Base-by-base conservation (phyloP, 1,140 invertebrate genomes). In the Plutomurus gul region DNA sequence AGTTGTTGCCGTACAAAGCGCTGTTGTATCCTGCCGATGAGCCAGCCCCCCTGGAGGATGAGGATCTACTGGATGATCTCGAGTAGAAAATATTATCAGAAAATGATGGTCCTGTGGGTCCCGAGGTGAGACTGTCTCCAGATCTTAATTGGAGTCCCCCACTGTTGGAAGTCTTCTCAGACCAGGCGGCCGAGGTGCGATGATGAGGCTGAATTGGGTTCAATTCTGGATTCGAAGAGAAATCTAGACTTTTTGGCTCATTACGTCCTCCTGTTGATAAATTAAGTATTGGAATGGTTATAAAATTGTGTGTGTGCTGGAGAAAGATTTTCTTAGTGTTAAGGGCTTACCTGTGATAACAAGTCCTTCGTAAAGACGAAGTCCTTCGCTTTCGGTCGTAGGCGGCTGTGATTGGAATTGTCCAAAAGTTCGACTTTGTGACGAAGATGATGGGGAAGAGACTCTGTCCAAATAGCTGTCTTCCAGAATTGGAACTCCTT, bases 171-270 rank as follows among this genome's bases (percentile, higher is more conserved):
- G 40, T 39, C 65, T 39, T 75, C 18, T 82, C 80, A 18, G 76
- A 49, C 83, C 83, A 84, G 27, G 83, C 83, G n/a, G 83, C 83
- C 20, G 83, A 84, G 5, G 30, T 36, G 8, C 81, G 43, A 30
- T 84, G 83, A 47, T 84, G 73, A 3, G 81, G 78, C 16, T 60
- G 30, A 49, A 82, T 78, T 10, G 43, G 36, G 43, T 81, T 51
- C 25, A 27, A 13, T 56, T 22, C 25, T n/a, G 78, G 37, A 18
- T 72, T 30, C 4, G 72, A 40, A n/a, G 22, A 51, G 49, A 33
- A 77, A 8, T 81, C 77, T 2, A 65, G 20, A 51, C 72, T 76
- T 37, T 75, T 75, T 11, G 81, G 83, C 36, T 83, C 82, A 25
- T 77, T 77, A 36, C 70, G 46, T 33, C 82, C 82, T 27, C 82